These are phyloP conservation scores for Amaurobius ferox DNA, from an alignment of 2,888 invertebrate genomes.

Conservation along the genomic window DNA sequence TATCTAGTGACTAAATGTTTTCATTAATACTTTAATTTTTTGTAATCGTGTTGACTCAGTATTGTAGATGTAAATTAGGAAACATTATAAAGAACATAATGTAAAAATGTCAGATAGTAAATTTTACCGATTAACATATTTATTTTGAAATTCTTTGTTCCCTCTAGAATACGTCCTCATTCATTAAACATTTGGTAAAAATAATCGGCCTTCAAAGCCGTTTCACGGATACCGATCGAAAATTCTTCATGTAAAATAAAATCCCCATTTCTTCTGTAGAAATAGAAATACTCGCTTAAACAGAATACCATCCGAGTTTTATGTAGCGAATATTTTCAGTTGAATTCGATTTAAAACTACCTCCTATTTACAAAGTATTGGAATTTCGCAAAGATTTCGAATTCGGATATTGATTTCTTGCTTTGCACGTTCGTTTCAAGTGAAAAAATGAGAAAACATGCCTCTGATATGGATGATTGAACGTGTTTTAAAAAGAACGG, in stretches of 20 bases:
- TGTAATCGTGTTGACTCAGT: too few species aligned
- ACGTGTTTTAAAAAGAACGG: neutral
- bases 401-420: conserved; percentile 6
- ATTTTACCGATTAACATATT: too few species aligned
- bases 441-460: conserved; percentile 1
- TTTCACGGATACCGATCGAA: too few species aligned
- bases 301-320: conserved; percentile 1
- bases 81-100: too few species aligned
- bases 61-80: too few species aligned
- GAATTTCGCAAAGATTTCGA: conserved; percentile 9
- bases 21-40: too few species aligned
- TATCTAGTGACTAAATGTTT: too few species aligned
- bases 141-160: too few species aligned
- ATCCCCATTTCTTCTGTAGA: neutral
- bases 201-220: too few species aligned
- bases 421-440: neutral
- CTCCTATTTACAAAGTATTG: conserved; percentile 16
- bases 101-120: too few species aligned
- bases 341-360: conserved; percentile 9
- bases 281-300: neutral
- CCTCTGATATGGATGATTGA: neutral
- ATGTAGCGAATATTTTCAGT: conserved; percentile 5
- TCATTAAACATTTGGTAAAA: too few species aligned
- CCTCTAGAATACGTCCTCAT: too few species aligned
- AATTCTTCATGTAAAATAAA: neutral